Percentiles rank a stretch among this genome's conserved stretches.
phyloP scores from a whole-genome alignment of 2,113 vertebrate species.

The Pseudorhombus dupliciocellatus region DNA sequence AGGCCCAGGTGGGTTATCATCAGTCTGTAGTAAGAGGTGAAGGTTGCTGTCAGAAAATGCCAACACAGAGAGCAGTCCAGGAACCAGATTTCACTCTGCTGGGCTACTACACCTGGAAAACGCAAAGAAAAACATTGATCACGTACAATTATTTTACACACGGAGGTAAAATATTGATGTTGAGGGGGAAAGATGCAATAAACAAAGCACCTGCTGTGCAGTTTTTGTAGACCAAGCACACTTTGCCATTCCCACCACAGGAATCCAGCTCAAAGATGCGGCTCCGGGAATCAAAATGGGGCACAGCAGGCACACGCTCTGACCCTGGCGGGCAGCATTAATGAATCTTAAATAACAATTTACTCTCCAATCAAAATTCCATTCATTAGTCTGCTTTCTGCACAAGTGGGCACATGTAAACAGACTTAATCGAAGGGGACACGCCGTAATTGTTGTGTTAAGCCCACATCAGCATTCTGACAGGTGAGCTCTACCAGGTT shows the following conservation, averaged over 20 bases:
- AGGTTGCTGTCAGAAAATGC: constrained; percentile 92
- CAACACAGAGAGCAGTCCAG: constrained; percentile 93
- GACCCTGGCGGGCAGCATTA: constrained; percentile 50
- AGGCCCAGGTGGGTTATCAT: constrained; percentile 95
- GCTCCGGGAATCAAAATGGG: constrained; percentile 90
- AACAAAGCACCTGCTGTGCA: constrained; percentile 84
- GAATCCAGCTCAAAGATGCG: constrained; percentile 93
- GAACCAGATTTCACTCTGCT: constrained; percentile 93
- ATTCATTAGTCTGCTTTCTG: constrained; percentile 50
- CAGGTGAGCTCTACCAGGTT: constrained; percentile 70
- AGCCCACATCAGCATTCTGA: constrained; percentile 20
- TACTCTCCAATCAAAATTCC: constrained; percentile 46
- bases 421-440: constrained; percentile 44
- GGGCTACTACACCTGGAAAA: constrained; percentile 80
- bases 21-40: constrained; percentile 93
- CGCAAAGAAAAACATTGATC: background rate
- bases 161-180: background rate
- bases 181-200: background rate
- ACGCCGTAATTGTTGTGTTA: constrained; percentile 37
- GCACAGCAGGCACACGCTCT: constrained; percentile 76
- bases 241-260: constrained; percentile 91
- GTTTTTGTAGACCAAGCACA: constrained; percentile 94
- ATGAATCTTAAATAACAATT: constrained; percentile 51
- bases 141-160: background rate
- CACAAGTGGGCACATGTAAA: constrained; percentile 37